These are phyloP conservation scores for Amblyraja radiata DNA, from an alignment of 2,797 vertebrate species.

Conservation along the genomic window DNA sequence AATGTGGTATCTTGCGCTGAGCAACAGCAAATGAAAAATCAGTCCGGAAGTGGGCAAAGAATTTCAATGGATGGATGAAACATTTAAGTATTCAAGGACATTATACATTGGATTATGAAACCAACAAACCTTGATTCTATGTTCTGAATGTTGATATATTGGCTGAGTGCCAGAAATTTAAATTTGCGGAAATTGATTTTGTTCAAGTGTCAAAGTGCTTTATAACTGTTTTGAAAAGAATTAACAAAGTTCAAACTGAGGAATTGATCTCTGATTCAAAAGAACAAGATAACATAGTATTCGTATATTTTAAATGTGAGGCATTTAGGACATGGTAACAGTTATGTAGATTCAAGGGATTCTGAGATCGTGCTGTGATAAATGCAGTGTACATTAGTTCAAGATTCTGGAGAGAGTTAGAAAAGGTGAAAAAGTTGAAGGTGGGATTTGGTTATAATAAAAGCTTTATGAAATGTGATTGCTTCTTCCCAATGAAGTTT, in stretches of 20 bases:
- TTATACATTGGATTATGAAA: neutral
- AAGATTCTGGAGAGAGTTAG: neutral
- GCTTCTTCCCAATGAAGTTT: neutral
- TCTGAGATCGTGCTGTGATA: neutral
- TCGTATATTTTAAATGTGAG: neutral
- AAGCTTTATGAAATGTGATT: neutral
- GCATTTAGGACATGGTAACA: neutral
- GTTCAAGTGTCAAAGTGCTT: neutral
- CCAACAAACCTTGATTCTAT: neutral
- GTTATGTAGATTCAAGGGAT: neutral
- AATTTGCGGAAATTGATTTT: neutral
- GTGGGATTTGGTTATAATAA: neutral
- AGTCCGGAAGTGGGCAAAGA: neutral
- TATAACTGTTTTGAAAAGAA: neutral
- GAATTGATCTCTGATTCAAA: neutral
- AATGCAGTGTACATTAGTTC: neutral
- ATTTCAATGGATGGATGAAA: neutral
- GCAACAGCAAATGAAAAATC: neutral
- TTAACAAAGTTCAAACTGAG: neutral
- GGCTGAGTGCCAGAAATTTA: neutral
- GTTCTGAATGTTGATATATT: neutral
- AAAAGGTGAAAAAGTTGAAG: neutral
- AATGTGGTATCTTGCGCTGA: neutral
- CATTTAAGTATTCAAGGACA: neutral
- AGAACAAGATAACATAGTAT: neutral